Evolutionary conservation across 2,113 vertebrate species (phyloP), one percentile per base, ranked within the genome.

Genomic region (Bubo bubo): DNA sequence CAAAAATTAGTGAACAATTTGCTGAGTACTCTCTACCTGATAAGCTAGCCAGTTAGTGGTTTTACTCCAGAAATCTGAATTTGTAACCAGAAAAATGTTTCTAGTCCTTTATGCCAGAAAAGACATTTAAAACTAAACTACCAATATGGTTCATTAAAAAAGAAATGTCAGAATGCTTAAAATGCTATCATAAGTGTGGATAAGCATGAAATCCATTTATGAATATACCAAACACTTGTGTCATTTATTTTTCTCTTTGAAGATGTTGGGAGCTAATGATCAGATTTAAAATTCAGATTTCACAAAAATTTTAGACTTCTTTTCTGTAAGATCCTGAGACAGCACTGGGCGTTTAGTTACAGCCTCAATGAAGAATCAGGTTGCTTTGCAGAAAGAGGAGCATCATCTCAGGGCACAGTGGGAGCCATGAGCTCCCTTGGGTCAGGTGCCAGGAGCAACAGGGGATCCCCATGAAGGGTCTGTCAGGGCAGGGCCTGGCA

Each of bases 381-480:
- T 34, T 86, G 35, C 15, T 63, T 55, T 79, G 39, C 11, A 79
- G 56, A 24, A 81, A n/a, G 12, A 58, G 10, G 8, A 24, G 1
- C 5, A 8, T 14, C 35, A 14, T 56, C 30, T 16, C 10, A 18
- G 23, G 39, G 34, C 21, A 30, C 4, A 64, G 14, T 1, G 0
- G 2, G 8, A 70, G 30, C 28, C 11, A 2, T 9, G 3, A 2
- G 3, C 12, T 59, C 43, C 43, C 8, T 22, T 8, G 14, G 43
- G 14, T 49, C 39, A 4, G 20, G 18, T 21, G 53, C 67, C 52
- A 22, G 56, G 10, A 80, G 18, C 17, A 1, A 1, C 4, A 1
- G 23, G 30, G 23, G 2, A 7, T 89, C 23, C 20, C 27, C 21
- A 22, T 2, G 43, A 17, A 43, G n/a, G 32, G 19, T 7, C 28